Conservation (phyloP, 2,113 vertebrate species). For the Hystrix cristata region DNA sequence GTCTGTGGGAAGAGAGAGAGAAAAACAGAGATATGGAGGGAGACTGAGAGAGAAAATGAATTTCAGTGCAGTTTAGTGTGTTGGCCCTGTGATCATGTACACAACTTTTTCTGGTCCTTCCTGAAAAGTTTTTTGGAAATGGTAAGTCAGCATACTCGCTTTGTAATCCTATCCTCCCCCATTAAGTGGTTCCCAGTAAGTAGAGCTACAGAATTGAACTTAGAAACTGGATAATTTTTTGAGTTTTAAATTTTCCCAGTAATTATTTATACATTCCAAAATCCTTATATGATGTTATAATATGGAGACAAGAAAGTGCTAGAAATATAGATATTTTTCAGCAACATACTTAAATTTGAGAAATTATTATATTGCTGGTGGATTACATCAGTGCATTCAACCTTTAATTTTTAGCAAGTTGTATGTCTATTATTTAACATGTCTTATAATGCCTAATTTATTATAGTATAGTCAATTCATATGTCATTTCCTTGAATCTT, state of each 20-base stretch:
- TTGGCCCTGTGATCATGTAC: not conserved
- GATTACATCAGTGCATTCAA: not conserved
- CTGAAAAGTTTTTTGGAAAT: not conserved
- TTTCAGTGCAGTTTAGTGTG: not conserved
- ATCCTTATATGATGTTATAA: not conserved
- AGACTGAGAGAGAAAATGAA: not conserved
- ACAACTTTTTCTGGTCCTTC: not conserved
- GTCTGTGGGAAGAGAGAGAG: not conserved
- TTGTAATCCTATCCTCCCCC: not conserved
- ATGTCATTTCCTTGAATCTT: not conserved
- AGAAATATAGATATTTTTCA: not conserved
- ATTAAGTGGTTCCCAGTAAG: not conserved
- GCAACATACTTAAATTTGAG: not conserved
- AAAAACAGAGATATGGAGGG: not conserved
- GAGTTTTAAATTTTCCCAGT: conserved; percentile 14
- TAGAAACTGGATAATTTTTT: not conserved
- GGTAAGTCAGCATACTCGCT: not conserved
- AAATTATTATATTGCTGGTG: not conserved
- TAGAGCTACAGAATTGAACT: not conserved
- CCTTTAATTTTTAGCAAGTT: not conserved
- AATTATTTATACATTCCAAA: not conserved
- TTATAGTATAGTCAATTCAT: not conserved
- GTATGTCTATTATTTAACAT: not conserved
- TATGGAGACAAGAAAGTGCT: not conserved
- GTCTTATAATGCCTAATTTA: not conserved